Conservation (phyloP, 1,140 invertebrate species). For the Pseudomyrmex flavicornis region DNA sequence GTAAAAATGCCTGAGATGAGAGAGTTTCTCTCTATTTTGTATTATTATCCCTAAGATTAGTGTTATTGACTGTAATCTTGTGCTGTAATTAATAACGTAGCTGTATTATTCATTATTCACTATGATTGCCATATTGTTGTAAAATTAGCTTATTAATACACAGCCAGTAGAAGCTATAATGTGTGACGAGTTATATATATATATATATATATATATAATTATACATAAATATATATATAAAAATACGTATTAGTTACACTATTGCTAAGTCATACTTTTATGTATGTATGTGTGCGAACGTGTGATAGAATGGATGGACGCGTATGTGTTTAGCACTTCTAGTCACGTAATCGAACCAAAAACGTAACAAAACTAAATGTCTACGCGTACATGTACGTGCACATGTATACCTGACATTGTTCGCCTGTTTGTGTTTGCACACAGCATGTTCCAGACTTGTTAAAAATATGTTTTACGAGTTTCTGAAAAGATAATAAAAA, state of each 20-base stretch:
- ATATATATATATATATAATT: slow-evolving; percentile 55
- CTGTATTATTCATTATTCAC: slow-evolving; percentile 66
- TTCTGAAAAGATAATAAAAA: too few species aligned
- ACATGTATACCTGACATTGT: slow-evolving; percentile 48
- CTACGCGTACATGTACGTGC: slow-evolving; percentile 57
- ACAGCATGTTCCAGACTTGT: slow-evolving; percentile 11
- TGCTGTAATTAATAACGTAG: slow-evolving; percentile 32
- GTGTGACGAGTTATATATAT: slow-evolving; percentile 59
- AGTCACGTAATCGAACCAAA: slow-evolving; percentile 78
- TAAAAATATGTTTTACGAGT: slow-evolving; percentile 5
- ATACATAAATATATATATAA: slow-evolving; percentile 64
- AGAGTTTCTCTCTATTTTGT: slow-evolving; percentile 49
- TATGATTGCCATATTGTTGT: slow-evolving; percentile 77
- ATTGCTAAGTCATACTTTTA: slow-evolving; percentile 79
- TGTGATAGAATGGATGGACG: slow-evolving; percentile 33
- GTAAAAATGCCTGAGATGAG: slow-evolving; percentile 13
- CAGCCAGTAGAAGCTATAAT: slow-evolving; percentile 73
- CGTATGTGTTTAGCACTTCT: slow-evolving; percentile 77
- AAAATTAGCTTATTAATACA: slow-evolving; percentile 73
- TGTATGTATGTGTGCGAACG: slow-evolving; percentile 47
- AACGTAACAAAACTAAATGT: slow-evolving; percentile 55
- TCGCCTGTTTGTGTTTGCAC: slow-evolving; percentile 16
- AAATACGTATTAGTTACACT: slow-evolving; percentile 70
- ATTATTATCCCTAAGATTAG: slow-evolving; percentile 50
- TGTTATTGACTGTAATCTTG: slow-evolving; percentile 53